phyloP scores from a whole-genome alignment of 2,797 vertebrate genomes.

The Peromyscus melanophrys region DNA sequence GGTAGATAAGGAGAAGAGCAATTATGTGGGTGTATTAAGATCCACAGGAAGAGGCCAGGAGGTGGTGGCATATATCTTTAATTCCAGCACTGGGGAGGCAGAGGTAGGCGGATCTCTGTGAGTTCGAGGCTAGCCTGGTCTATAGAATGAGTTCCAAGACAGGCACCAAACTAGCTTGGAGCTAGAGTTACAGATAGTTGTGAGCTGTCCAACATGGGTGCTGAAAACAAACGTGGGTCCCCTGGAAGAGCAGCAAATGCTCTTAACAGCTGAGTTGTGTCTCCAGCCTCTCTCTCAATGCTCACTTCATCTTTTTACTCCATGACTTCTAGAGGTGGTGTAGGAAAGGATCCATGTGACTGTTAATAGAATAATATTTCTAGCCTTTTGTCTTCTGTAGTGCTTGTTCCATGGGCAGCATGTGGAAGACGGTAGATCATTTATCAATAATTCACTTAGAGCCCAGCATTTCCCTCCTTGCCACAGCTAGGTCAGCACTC shows the following conservation, averaged over 20 bases:
- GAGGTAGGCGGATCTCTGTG: too few relatives aligned
- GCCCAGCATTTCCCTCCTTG: too few relatives aligned
- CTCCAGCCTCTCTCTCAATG: background rate
- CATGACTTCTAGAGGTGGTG: background rate
- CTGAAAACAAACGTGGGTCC: background rate
- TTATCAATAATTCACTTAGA: background rate
- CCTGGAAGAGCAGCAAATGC: background rate
- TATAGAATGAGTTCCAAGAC: too few relatives aligned
- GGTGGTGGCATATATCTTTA: too few relatives aligned
- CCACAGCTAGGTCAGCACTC: fast-evolving
- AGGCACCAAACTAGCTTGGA: background rate
- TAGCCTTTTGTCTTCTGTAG: background rate
- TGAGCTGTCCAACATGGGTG: background rate
- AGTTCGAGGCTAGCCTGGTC: too few relatives aligned
- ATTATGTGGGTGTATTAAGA: background rate
- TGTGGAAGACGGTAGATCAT: background rate
- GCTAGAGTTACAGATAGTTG: background rate
- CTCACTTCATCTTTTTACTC: too few relatives aligned
- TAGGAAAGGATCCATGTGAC: background rate
- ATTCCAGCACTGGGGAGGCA: too few relatives aligned
- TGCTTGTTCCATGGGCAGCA: fast-evolving
- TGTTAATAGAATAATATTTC: background rate
- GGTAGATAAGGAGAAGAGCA: background rate
- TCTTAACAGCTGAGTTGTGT: background rate
- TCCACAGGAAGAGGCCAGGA: background rate